Percentiles rank a stretch among this genome's conserved stretches.
These are phyloP conservation scores for Cossypha heuglini DNA, from an alignment of 2,797 vertebrate species.

Conservation along the genomic window DNA sequence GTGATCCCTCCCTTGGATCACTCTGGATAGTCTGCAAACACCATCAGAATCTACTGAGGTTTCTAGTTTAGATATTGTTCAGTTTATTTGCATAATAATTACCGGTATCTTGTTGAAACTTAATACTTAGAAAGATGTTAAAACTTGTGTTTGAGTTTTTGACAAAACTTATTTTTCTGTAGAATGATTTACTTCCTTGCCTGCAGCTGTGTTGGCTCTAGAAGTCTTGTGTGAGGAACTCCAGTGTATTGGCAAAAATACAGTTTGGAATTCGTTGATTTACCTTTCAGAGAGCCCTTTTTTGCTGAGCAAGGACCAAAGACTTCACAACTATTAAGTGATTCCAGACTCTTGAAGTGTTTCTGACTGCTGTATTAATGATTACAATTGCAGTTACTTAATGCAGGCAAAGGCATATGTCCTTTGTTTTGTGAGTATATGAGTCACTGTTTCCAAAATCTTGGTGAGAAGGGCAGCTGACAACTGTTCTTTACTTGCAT, in stretches of 20 bases:
- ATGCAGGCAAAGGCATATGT: neutral
- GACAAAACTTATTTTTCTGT: neutral
- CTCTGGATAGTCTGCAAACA: neutral
- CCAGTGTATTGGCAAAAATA: neutral
- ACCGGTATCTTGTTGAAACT: neutral
- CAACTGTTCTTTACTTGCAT: neutral
- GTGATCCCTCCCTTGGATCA: neutral
- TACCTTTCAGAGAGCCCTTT: neutral
- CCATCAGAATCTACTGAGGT: neutral
- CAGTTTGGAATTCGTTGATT: neutral
- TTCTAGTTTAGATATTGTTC: neutral
- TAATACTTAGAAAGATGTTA: neutral
- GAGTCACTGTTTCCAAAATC: conserved; percentile 1
- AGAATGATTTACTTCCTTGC: neutral
- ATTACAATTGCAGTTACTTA: neutral
- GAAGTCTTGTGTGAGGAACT: neutral
- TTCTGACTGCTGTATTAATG: neutral
- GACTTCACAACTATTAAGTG: neutral
- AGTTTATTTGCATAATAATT: neutral
- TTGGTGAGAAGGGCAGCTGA: neutral
- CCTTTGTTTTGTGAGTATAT: neutral
- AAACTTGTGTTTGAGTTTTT: neutral
- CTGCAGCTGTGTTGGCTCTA: neutral
- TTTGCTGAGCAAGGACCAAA: neutral
- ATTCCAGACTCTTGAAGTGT: neutral